Conservation (phyloP, 2,113 vertebrate species). For the Trematomus loennbergii region DNA sequence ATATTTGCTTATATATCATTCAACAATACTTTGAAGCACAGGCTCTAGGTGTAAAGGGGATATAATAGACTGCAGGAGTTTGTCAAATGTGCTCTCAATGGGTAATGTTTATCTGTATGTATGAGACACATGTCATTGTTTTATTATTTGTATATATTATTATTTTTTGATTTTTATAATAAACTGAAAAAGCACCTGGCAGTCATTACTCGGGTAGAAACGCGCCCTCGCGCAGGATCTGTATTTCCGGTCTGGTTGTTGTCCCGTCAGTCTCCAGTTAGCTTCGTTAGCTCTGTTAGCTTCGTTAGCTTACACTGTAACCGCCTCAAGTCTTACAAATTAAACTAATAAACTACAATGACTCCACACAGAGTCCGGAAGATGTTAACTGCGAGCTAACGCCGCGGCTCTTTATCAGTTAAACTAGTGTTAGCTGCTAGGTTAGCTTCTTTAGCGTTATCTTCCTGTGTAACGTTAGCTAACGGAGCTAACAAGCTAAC, state of each 20-base stretch:
- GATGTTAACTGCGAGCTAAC: neutral
- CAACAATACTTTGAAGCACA: no score
- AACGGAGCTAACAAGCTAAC: constrained; percentile 25
- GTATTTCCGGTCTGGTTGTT: constrained; percentile 46
- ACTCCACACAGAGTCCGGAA: no score
- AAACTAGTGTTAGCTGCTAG: neutral
- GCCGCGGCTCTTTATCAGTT: no score
- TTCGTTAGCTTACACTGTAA: neutral
- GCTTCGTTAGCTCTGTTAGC: constrained; percentile 8
- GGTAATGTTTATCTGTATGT: no score
- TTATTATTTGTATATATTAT: no score
- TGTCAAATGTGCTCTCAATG: no score
- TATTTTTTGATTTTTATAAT: no score
- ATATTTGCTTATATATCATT: no score
- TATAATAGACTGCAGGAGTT: no score
- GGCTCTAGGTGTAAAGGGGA: no score
- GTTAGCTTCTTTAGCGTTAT: neutral
- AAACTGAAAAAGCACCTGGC: neutral
- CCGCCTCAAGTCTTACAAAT: no score
- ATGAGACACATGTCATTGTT: no score
- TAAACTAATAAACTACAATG: neutral
- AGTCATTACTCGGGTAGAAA: neutral
- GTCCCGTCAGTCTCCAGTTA: constrained; percentile 22
- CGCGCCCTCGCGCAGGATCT: neutral
- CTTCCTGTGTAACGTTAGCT: neutral